A percentile compares a stretch with the other conserved stretches of the same genome.
Conservation (phyloP, 2,888 invertebrate genomes). For the Hyposoter dolosus region DNA sequence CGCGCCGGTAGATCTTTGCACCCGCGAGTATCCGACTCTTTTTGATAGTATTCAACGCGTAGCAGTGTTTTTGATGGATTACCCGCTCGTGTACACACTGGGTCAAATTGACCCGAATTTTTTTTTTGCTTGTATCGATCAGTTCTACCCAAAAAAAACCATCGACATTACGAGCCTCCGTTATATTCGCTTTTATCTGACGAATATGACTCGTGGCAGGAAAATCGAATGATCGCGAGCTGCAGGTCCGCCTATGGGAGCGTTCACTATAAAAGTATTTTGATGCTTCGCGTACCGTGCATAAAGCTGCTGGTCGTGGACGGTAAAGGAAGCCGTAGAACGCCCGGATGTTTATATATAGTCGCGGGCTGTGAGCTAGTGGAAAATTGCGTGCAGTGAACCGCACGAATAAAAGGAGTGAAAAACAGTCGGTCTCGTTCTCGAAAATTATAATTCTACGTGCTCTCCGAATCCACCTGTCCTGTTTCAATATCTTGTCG, state of each 20-base stretch:
- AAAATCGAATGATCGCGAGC: no score
- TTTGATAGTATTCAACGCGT: background rate
- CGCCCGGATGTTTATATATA: slow-evolving; percentile 35
- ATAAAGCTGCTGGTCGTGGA: slow-evolving; percentile 16
- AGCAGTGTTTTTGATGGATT: no score
- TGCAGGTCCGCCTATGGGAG: slow-evolving; percentile 1
- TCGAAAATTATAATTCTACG: slow-evolving; percentile 20
- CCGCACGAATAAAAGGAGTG: background rate
- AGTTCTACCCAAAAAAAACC: no score
- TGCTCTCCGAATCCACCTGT: slow-evolving; percentile 23
- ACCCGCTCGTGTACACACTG: no score
- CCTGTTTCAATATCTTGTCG: slow-evolving; percentile 6
- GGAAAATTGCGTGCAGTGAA: slow-evolving; percentile 75
- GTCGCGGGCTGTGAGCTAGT: slow-evolving; percentile 70
- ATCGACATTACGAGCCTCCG: background rate
- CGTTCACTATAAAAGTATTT: slow-evolving; percentile 10
- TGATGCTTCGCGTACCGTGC: slow-evolving; percentile 1
- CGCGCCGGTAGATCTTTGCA: background rate
- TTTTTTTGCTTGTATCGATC: no score
- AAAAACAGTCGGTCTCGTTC: slow-evolving; percentile 14
- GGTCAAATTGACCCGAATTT: no score
- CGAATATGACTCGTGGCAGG: background rate
- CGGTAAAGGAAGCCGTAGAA: slow-evolving; percentile 50
- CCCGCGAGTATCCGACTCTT: background rate
- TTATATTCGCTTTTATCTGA: background rate